Base-by-base conservation (phyloP, 2,113 vertebrate genomes). In the Condylura cristata region DNA sequence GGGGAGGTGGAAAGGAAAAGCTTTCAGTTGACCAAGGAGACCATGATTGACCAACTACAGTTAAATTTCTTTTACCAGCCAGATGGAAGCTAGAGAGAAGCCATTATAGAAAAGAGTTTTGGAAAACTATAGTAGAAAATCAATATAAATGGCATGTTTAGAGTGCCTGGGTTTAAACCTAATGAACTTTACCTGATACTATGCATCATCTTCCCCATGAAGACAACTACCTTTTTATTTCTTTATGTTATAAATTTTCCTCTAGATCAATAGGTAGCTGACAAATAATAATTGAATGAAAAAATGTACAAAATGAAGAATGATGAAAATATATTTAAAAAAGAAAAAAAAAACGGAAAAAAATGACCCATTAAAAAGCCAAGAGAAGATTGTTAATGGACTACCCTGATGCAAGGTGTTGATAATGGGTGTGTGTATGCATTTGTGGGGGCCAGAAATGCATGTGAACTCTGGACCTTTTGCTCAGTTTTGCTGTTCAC, bases 281-380 rank as follows among this genome's bases (percentile, higher is more conserved):
- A 66, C 12, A 91, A 88, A 65, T 48, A 61, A 80, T 72, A 13
- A 58, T 17, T 65, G n/a, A 71, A 81, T 56, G 16, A 86, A 16
- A n/a, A n/a, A n/a, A n/a, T n/a, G n/a, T n/a, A n/a, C n/a, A n/a
- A n/a, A n/a, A n/a, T n/a, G n/a, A n/a, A n/a, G n/a, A n/a, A n/a
- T n/a, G n/a, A n/a, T n/a, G n/a, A n/a, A n/a, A n/a, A n/a, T n/a
- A n/a, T n/a, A n/a, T n/a, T n/a, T n/a, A n/a, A n/a, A n/a, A n/a
- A n/a, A n/a, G n/a, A n/a, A n/a, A n/a, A n/a, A n/a, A n/a, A n/a
- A n/a, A n/a, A n/a, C n/a, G n/a, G n/a, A n/a, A n/a, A n/a, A n/a
- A 92, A 87, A 80, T 76, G 48, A 82, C 48, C 22, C 65, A 71
- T 84, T 88, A 39, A 84, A 96, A 95, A 89, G 4, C 16, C 74